Conservation (phyloP, 2,113 vertebrate genomes). For the Dasypus novemcinctus region DNA sequence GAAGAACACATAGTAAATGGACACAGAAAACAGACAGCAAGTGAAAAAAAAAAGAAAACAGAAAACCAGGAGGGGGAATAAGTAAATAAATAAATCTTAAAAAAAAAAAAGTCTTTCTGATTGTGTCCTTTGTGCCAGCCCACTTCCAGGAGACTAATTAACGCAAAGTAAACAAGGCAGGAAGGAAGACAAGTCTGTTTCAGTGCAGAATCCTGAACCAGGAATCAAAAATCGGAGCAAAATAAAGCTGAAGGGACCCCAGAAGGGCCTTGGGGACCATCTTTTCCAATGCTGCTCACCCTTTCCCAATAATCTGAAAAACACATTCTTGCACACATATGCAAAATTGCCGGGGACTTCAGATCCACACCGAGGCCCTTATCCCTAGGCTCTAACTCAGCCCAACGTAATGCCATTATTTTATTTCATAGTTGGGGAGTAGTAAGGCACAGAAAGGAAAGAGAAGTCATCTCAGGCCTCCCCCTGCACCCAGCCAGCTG, state of each 20-base stretch:
- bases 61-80: too few relatives aligned
- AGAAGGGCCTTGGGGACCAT: fast-evolving
- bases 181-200: background rate
- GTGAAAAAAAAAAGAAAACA: too few relatives aligned
- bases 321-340: background rate
- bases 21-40: too few relatives aligned
- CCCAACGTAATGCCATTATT: background rate
- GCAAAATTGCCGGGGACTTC: background rate
- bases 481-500: background rate
- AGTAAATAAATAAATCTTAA: too few relatives aligned
- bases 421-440: background rate
- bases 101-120: background rate
- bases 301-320: background rate
- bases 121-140: fast-evolving
- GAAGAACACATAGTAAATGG: too few relatives aligned
- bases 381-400: background rate
- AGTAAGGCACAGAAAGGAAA: background rate
- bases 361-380: background rate
- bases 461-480: background rate
- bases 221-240: background rate
- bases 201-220: background rate
- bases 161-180: background rate
- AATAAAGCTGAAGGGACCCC: background rate
- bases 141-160: background rate
- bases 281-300: background rate